Base-by-base conservation (phyloP, 2,113 vertebrate genomes). In the Lepidothrix coronata region DNA sequence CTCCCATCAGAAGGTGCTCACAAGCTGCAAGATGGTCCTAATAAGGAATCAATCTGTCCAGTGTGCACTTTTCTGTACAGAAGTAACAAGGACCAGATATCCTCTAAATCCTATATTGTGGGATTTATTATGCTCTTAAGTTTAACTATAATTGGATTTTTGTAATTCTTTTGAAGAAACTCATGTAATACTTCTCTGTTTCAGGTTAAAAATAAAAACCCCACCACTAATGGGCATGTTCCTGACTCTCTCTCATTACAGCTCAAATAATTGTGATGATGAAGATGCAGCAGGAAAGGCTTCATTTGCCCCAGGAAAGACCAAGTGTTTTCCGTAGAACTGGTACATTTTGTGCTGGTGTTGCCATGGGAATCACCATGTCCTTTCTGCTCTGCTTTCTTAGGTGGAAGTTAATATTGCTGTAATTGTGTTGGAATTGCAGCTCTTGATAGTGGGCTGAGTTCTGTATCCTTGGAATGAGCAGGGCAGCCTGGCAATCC, bases 401-500 rank as follows among this genome's bases (percentile, higher is more conserved):
- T n/a, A 74, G 31, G 25, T 71, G 44, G 4, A n/a, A 66, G 22
- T 58, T 70, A 12, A 37, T 71, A 51, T 22, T 39, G 31, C 35
- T 93, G 57, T 15, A 3, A 54, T 58, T 49, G 8, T 17, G 57
- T 59, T 55, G 76, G 37, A 84, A 58, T 66, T 44, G 10, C 25
- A 54, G 3, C 17, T 66, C 27, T 44, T 41, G 37, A 15, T 22
- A 13, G 37, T 66, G 59, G 12, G n/a, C 63, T 10, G 6, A 19
- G 24, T 43, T 37, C 3, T 1, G 1, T 11, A 15, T 8, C 27
- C 30, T 8, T 16, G 0, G 0, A 37, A 25, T 0, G 13, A 77
- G 54, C 54, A 57, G 68, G 63, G 12, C 74, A 41, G 55, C 12
- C 48, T 78, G 37, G 24, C 20, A 62, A 0, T 37, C 14, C 68